Conservation (phyloP, 2,113 vertebrate genomes). For the Tiliqua scincoides region DNA sequence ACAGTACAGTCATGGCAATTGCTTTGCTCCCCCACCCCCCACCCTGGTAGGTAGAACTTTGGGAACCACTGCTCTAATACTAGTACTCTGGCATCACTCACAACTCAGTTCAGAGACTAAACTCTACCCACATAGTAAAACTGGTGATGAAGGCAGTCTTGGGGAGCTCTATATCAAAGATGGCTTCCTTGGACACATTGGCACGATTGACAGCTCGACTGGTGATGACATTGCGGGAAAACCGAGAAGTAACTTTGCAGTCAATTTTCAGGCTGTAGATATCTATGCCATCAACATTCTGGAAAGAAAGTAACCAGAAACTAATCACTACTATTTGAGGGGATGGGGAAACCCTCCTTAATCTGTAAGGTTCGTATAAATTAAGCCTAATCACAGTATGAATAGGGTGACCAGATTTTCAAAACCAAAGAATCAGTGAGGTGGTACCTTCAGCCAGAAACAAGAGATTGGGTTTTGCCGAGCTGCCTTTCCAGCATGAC, state of each 20-base stretch:
- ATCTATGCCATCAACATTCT: slow-evolving; percentile 77
- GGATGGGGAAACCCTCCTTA: not conserved
- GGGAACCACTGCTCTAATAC: no score
- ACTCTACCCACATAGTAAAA: slow-evolving; percentile 88
- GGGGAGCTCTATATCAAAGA: slow-evolving; percentile 90
- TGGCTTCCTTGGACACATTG: slow-evolving; percentile 79
- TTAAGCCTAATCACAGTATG: not conserved
- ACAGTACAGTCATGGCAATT: no score
- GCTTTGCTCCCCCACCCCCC: no score
- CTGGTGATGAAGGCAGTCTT: slow-evolving; percentile 95
- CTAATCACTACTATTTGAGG: not conserved
- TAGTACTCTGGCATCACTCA: not conserved
- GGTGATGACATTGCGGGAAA: slow-evolving; percentile 89
- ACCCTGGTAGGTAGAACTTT: no score
- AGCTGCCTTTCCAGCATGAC: no score
- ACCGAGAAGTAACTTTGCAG: slow-evolving; percentile 87
- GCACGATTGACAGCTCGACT: slow-evolving; percentile 88
- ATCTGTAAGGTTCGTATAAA: not conserved
- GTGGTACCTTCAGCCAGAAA: no score
- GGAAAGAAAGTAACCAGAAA: slow-evolving; percentile 42
- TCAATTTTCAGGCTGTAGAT: slow-evolving; percentile 91
- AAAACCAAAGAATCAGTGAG: not conserved
- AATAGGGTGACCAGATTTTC: not conserved
- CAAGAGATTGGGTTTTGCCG: no score
- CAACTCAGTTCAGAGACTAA: not conserved